phyloP scores from a whole-genome alignment of 2,113 vertebrate genomes.

The Rhinoptilus africanus region DNA sequence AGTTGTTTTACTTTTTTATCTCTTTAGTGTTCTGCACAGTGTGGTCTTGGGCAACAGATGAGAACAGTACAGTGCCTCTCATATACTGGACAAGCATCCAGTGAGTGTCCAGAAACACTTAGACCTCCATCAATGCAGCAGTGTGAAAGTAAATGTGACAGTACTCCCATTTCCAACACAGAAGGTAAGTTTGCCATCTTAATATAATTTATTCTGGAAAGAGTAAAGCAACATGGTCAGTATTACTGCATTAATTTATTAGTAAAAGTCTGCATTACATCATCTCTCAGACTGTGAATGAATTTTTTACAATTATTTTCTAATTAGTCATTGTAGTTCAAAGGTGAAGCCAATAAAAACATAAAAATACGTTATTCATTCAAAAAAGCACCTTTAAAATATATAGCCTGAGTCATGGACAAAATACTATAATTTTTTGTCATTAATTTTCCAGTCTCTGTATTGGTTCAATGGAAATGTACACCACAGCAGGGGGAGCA shows the following conservation, averaged over 20 bases:
- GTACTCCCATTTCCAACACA: conserved; percentile 86
- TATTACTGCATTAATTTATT: not conserved
- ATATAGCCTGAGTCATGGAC: not conserved
- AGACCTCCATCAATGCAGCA: conserved; percentile 92
- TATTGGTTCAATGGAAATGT: not conserved
- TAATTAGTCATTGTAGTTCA: not conserved
- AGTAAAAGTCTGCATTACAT: not conserved
- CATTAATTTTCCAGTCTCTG: not conserved
- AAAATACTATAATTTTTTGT: not conserved
- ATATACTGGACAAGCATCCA: conserved; percentile 92
- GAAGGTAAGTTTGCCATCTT: conserved; percentile 82
- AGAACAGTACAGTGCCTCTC: conserved; percentile 94
- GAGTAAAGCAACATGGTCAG: not conserved
- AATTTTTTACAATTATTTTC: not conserved
- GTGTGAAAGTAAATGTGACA: conserved; percentile 97
- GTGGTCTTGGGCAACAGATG: conserved; percentile 96
- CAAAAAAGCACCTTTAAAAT: not conserved
- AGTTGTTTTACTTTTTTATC: not conserved
- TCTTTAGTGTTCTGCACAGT: conserved; percentile 94
- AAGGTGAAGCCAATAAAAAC: not conserved
- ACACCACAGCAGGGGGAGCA: not conserved
- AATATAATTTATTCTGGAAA: not conserved
- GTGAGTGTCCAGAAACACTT: conserved; percentile 84
- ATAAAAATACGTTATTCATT: not conserved
- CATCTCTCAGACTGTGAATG: not conserved